Percentiles rank a stretch among this genome's conserved stretches.
These are phyloP conservation scores for Vespertilio murinus DNA, from an alignment of 2,797 vertebrate species.

Conservation along the genomic window DNA sequence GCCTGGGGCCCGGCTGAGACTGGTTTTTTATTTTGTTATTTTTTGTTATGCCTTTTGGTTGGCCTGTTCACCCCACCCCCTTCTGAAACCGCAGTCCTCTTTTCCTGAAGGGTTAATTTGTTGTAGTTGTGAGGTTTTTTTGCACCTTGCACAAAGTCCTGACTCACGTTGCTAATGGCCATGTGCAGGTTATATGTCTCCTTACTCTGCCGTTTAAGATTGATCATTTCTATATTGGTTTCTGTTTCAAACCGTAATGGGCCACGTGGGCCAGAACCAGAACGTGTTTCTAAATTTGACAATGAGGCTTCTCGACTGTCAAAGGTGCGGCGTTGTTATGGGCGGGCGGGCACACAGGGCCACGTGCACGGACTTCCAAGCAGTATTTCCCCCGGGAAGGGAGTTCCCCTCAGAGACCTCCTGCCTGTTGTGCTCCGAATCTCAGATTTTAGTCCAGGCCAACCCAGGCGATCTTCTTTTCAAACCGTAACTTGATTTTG, in stretches of 20 bases:
- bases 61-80: background rate
- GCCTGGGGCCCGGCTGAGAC: background rate
- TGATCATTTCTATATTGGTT: conserved; percentile 45
- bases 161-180: conserved; percentile 47
- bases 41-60: background rate
- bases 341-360: background rate
- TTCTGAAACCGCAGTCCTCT: background rate
- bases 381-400: background rate
- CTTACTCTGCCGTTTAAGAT: background rate
- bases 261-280: background rate
- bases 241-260: conserved; percentile 51
- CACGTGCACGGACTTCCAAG: background rate
- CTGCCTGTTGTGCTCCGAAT: background rate
- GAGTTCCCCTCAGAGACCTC: background rate
- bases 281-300: conserved; percentile 16
- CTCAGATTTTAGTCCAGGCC: background rate
- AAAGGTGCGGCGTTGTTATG: background rate
- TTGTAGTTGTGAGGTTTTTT: conserved; percentile 13
- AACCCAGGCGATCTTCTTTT: background rate
- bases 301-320: background rate
- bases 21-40: background rate
- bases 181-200: background rate
- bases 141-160: conserved; percentile 10
- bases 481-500: background rate
- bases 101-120: conserved; percentile 53